Base-by-base conservation (phyloP, 92 coral and sea anemone genomes). In the Palythoa grandiflora region DNA sequence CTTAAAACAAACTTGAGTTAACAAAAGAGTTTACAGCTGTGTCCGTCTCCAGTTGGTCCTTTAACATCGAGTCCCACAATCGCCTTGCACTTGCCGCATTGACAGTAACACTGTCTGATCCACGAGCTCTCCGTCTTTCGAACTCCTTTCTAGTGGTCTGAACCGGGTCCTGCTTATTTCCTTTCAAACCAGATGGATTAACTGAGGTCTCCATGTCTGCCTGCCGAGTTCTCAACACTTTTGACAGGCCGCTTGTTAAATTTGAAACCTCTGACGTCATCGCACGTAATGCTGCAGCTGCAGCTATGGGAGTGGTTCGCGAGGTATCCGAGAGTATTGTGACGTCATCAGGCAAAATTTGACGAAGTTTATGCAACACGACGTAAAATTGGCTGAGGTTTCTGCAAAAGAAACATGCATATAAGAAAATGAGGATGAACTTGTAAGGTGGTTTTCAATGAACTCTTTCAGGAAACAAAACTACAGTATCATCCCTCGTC, bases 261-360 rank as follows among this genome's bases (percentile, higher is more conserved):
- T 52, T 68, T 20, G 89, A 87, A 14, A 60, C 88, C 55, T 88
- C 93, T 6, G 57, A 53, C 19, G 85, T 76, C 74, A 91, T 55
- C 37, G 93, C 80, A 5, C 55, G 12, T 37, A 91, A 38, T 38
- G 88, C 77, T 66, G 12, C 28, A 54, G 47, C 70, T 11, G 75
- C 40, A 17, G 19, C 21, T 17, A 71, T 48, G 39, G 76, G 28
- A 15, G 40, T 36, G 38, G 77, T 78, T 9, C 1, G 87, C 1
- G 78, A 76, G 2, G 88, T 84, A 71, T 91, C 89, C 1, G 89
- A 50, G 9, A 71, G 59, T 76, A 95, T 93, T n/a, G 79, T 83
- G 66, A 93, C 91, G 78, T 92, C 96, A 83, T 86, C 95, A 6
- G 98, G 95, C 9, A 96, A 90, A 50, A 90, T 74, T 35, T 89